Percentiles rank a stretch among this genome's conserved stretches.
Conservation (phyloP, 64 coral and sea anemone genomes). For the Montipora sp. region DNA sequence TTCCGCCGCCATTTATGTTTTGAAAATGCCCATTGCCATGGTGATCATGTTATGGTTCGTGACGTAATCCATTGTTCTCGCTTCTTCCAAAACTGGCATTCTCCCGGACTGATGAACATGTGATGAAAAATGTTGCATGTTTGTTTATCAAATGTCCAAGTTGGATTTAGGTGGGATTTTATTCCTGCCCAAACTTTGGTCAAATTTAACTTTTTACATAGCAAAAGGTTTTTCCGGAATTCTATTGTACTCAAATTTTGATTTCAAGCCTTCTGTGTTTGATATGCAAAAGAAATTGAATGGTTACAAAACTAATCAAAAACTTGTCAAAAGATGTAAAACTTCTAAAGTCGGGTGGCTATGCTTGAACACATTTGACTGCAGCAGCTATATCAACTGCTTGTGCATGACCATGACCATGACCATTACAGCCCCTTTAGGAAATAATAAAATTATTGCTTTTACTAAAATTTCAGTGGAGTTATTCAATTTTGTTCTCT, state of each 20-base stretch:
- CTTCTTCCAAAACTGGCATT: slow-evolving; percentile 12
- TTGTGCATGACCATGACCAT: slow-evolving; percentile 2
- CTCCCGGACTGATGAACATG: neutral
- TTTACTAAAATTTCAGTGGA: slow-evolving; percentile 1
- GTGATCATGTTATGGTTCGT: neutral
- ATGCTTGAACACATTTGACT: slow-evolving; percentile 11
- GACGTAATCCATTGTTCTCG: neutral
- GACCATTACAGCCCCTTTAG: slow-evolving; percentile 17
- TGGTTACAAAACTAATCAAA: slow-evolving; percentile 19
- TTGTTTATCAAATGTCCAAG: slow-evolving; percentile 18
- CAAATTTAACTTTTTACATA: slow-evolving; percentile 15
- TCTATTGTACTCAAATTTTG: slow-evolving; percentile 4
- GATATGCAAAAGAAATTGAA: slow-evolving; percentile 10
- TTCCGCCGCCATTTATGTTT: neutral
- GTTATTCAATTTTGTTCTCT: slow-evolving; percentile 1
- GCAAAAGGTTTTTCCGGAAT: slow-evolving; percentile 14
- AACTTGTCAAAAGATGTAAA: slow-evolving; percentile 19
- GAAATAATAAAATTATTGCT: slow-evolving; percentile 3
- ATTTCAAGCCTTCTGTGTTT: slow-evolving; percentile 12
- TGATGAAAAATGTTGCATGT: slow-evolving; percentile 1
- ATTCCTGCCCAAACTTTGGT: slow-evolving; percentile 17
- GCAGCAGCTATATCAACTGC: neutral
- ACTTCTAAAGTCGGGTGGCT: neutral
- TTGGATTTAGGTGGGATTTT: slow-evolving; percentile 1
- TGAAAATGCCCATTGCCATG: neutral